These are phyloP conservation scores for Tauraco erythrolophus DNA, from an alignment of 2,113 vertebrate genomes.

Conservation along the genomic window DNA sequence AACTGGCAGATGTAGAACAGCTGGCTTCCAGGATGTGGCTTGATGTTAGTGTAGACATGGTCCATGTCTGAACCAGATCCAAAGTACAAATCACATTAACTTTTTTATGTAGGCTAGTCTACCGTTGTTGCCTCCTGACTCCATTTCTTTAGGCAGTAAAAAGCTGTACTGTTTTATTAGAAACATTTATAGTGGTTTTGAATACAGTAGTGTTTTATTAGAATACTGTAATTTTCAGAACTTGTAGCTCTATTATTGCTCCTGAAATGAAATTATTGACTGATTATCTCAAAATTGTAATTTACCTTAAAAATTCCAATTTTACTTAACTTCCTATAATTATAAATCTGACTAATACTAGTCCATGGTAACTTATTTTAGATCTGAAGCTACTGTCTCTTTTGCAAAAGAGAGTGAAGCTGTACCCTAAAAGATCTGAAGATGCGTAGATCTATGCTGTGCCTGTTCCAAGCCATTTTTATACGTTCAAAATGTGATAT, in stretches of 20 bases:
- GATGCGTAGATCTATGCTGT: not conserved
- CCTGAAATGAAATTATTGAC: not conserved
- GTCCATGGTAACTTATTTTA: not conserved
- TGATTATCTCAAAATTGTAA: not conserved
- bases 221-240: not conserved
- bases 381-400: not conserved
- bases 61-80: not conserved
- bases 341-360: not conserved
- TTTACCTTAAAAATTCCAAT: not conserved
- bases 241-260: not conserved
- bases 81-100: not conserved
- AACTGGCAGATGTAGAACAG: not conserved
- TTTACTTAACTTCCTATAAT: not conserved
- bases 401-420: not conserved
- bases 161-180: not conserved
- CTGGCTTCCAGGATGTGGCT: not conserved
- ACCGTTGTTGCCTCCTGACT: not conserved
- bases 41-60: not conserved
- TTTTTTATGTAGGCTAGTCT: not conserved
- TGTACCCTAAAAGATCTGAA: not conserved
- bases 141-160: not conserved
- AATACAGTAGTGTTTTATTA: not conserved
- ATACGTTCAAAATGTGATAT: not conserved
- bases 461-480: not conserved
- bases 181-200: not conserved